Evolutionary conservation across 2,113 vertebrate genomes (phyloP).

Genomic region (Podarcis cretensis): DNA sequence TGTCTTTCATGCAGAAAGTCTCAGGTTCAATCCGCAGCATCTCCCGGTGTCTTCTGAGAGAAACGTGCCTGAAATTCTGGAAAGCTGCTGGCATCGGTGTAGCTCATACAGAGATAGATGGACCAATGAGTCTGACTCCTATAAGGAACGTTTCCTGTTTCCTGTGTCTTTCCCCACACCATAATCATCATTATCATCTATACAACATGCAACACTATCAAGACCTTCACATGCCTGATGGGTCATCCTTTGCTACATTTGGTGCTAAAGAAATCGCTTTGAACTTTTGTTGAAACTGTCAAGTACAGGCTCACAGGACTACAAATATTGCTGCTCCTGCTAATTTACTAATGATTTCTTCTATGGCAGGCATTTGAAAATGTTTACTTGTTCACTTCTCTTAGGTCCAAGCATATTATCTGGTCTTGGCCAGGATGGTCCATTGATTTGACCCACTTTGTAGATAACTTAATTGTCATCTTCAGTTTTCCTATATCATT

Average conservation of each 20-base stretch:
- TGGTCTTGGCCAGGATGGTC: background rate
- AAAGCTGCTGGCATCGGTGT: too few species aligned
- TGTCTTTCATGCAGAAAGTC: too few species aligned
- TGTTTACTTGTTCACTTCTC: background rate
- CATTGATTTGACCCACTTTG: background rate
- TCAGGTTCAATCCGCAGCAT: too few species aligned
- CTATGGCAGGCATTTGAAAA: background rate
- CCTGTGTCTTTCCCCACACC: too few species aligned
- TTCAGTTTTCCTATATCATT: background rate
- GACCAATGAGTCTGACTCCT: too few species aligned
- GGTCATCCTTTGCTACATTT: background rate
- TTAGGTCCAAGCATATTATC: background rate
- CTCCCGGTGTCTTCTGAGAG: too few species aligned
- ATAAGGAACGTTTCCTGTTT: too few species aligned
- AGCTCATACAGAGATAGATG: too few species aligned
- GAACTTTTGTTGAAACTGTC: background rate
- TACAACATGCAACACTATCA: background rate
- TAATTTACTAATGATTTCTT: background rate
- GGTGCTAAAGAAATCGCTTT: background rate
- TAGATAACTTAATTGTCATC: background rate
- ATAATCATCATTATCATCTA: too few species aligned
- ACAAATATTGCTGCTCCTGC: background rate
- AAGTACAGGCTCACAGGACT: background rate
- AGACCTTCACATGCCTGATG: background rate
- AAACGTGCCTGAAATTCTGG: too few species aligned